Evolutionary conservation across 2,888 invertebrate species (phyloP).

Genomic region (Steinernema scapterisci): DNA sequence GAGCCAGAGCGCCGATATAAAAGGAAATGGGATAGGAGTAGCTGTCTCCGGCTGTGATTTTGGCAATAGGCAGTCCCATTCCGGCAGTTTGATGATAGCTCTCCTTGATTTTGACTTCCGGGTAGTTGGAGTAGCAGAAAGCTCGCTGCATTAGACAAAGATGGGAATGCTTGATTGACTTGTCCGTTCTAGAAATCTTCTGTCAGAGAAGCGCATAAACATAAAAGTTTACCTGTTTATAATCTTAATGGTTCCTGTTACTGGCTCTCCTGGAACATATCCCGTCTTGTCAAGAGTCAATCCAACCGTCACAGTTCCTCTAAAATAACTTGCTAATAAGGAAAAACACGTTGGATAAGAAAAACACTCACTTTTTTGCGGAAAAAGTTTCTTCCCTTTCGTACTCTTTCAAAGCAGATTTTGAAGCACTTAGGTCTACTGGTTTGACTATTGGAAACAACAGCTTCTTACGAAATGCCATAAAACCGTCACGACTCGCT

Average conservation of each 20-base stretch:
- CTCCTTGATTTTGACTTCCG: constrained; percentile 40
- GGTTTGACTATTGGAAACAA: constrained; percentile 41
- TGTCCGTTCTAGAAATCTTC: constrained; percentile 33
- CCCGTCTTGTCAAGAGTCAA: constrained; percentile 37
- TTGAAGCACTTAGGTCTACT: not conserved
- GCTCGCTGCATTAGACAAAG: constrained; percentile 40
- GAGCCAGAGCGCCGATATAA: constrained; percentile 41
- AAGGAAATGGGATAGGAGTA: constrained; percentile 38
- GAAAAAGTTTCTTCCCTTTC: not conserved
- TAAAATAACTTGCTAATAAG: constrained; percentile 23
- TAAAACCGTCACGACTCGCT: constrained; percentile 37
- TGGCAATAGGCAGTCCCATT: constrained; percentile 39
- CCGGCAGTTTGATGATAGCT: constrained; percentile 40
- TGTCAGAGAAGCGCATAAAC: not conserved
- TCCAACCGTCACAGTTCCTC: constrained; percentile 33
- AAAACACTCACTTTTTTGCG: not conserved
- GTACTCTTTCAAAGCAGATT: not conserved
- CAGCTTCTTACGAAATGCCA: constrained; percentile 40
- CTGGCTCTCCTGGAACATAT: constrained; percentile 44
- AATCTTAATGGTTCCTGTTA: constrained; percentile 38
- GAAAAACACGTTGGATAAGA: not conserved
- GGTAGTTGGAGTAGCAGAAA: constrained; percentile 38
- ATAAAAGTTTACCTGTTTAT: constrained; percentile 35
- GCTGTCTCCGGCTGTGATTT: constrained; percentile 33
- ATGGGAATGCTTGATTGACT: constrained; percentile 39